phyloP scores from a whole-genome alignment of 2,113 vertebrate species.

The Microtus richardsoni region DNA sequence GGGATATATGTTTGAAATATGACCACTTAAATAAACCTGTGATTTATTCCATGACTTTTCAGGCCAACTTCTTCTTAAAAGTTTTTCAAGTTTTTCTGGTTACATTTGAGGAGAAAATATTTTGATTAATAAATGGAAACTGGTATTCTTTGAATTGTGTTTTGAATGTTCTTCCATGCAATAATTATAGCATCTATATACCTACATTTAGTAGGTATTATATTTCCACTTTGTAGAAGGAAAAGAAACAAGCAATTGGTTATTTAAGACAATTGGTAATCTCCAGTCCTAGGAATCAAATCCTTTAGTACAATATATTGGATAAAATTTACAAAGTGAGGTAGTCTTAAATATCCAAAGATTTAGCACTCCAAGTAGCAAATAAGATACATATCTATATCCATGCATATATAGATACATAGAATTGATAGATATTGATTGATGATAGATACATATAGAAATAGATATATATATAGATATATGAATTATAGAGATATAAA shows the following conservation, averaged over 20 bases:
- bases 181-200: not conserved
- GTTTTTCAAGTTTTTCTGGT: not conserved
- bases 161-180: slow-evolving; percentile 36
- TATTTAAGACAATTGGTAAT: slow-evolving; percentile 11
- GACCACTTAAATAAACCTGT: not conserved
- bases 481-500: too few relatives aligned
- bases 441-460: too few relatives aligned
- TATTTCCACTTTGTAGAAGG: not conserved
- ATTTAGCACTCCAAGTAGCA: not conserved
- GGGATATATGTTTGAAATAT: not conserved
- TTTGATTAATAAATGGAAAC: slow-evolving; percentile 38
- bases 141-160: not conserved
- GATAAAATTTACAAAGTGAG: not conserved
- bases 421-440: too few relatives aligned
- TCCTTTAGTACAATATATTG: not conserved
- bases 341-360: slow-evolving; percentile 21
- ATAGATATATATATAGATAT: too few relatives aligned
- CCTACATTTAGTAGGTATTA: not conserved
- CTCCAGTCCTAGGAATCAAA: slow-evolving; percentile 17
- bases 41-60: slow-evolving; percentile 21
- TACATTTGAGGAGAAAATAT: not conserved
- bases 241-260: slow-evolving; percentile 18
- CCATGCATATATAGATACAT: too few relatives aligned
- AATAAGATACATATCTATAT: not conserved
- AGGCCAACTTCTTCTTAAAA: not conserved